Evolutionary conservation across 2,888 invertebrate species (phyloP).

Genomic region (Barypeithes pellucidus): DNA sequence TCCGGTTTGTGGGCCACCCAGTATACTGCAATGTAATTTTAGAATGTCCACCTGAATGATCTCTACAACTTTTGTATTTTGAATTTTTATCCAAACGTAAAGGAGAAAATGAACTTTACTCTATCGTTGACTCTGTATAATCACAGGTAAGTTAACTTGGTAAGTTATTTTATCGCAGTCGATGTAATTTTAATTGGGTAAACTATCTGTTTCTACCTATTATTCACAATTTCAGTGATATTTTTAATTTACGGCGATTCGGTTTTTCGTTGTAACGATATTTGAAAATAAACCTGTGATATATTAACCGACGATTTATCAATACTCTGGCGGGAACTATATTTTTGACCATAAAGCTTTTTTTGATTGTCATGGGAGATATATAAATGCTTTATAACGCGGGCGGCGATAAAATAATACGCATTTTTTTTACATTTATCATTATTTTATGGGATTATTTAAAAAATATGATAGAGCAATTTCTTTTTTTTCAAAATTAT

Average conservation of each 20-base stretch:
- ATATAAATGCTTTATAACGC: slow-evolving; percentile 22
- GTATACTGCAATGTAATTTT: no score
- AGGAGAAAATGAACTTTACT: no score
- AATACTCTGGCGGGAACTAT: slow-evolving; percentile 30
- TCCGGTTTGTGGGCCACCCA: no score
- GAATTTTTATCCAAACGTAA: no score
- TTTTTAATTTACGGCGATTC: slow-evolving; percentile 6
- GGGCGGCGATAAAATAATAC: slow-evolving; percentile 17
- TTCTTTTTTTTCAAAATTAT: not conserved
- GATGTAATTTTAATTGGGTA: no score
- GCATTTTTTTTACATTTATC: slow-evolving; percentile 12
- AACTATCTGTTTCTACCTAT: not conserved
- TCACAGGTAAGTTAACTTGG: no score
- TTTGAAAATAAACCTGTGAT: slow-evolving; percentile 18
- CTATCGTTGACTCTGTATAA: no score
- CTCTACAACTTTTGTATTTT: no score
- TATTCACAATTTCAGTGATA: not conserved
- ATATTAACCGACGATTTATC: slow-evolving; percentile 33
- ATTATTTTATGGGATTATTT: slow-evolving; percentile 19
- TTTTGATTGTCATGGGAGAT: slow-evolving; percentile 38
- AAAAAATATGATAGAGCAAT: not conserved
- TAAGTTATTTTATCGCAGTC: no score
- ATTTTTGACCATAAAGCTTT: slow-evolving; percentile 30
- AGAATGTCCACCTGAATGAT: no score
- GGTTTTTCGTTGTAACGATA: slow-evolving; percentile 1